Conservation (phyloP, 2,797 vertebrate genomes). For the Hippoglossus hippoglossus region DNA sequence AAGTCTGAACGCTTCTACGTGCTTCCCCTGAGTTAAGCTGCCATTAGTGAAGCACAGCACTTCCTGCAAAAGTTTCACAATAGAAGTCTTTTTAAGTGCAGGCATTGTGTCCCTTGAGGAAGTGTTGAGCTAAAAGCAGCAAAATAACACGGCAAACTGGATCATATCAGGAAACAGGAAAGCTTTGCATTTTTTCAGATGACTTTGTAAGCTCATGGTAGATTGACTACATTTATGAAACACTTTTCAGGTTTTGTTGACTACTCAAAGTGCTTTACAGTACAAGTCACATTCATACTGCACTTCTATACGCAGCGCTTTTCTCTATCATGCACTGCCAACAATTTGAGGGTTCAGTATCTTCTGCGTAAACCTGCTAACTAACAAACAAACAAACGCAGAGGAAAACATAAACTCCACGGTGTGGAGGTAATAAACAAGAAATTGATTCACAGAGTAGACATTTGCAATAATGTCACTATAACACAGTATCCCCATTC, state of each 20-base stretch:
- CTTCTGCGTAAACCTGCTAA: neutral
- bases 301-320: no score
- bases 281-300: no score
- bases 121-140: neutral
- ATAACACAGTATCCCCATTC: neutral
- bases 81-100: slow-evolving; percentile 19
- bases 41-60: neutral
- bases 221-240: no score
- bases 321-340: no score
- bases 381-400: no score
- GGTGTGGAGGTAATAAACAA: neutral
- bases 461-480: neutral
- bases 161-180: slow-evolving; percentile 1
- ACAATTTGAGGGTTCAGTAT: no score
- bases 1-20: neutral
- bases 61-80: slow-evolving; percentile 35
- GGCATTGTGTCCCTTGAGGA: neutral
- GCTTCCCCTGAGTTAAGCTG: neutral
- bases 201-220: neutral
- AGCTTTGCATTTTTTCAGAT: neutral
- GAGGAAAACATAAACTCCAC: neutral
- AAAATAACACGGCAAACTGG: neutral
- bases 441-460: neutral
- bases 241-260: no score
- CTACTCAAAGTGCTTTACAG: no score